Conservation (phyloP, 1,140 invertebrate genomes). For the Drosophila carrolli region DNA sequence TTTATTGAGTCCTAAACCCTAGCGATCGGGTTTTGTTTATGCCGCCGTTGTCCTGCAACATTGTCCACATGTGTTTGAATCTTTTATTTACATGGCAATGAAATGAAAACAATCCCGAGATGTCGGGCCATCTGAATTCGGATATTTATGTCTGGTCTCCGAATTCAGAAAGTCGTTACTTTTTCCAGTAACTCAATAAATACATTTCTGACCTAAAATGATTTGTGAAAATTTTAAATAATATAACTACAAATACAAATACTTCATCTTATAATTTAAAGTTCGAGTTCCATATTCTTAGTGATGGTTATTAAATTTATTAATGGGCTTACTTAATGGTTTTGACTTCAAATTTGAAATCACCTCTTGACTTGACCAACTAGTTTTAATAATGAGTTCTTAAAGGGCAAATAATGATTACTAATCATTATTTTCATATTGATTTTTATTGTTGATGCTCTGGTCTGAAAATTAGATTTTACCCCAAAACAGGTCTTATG, state of each 20-base stretch:
- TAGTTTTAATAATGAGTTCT: not conserved
- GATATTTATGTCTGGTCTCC: conserved; percentile 40
- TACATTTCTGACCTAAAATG: not conserved
- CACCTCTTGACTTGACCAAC: not conserved
- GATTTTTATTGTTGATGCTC: not conserved
- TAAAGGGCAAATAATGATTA: not conserved
- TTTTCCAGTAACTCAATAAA: not conserved
- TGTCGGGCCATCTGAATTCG: conserved; percentile 1
- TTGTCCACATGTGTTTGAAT: conserved; percentile 65
- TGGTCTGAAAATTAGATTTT: not conserved
- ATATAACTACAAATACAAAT: too few relatives aligned
- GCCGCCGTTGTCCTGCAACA: conserved; percentile 52
- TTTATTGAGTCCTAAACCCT: conserved; percentile 33
- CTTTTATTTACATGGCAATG: conserved; percentile 28
- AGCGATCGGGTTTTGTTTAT: conserved; percentile 57
- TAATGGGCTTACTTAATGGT: not conserved
- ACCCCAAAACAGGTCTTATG: not conserved
- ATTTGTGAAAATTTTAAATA: not conserved
- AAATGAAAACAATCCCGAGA: conserved; percentile 30
- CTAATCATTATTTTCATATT: not conserved
- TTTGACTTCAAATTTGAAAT: not conserved
- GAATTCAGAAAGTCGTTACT: not conserved
- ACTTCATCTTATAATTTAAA: too few relatives aligned
- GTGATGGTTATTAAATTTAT: too few relatives aligned
- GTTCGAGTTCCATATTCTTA: too few relatives aligned